phyloP scores from a whole-genome alignment of 2,888 invertebrate species.

The Lochmaea crataegi region DNA sequence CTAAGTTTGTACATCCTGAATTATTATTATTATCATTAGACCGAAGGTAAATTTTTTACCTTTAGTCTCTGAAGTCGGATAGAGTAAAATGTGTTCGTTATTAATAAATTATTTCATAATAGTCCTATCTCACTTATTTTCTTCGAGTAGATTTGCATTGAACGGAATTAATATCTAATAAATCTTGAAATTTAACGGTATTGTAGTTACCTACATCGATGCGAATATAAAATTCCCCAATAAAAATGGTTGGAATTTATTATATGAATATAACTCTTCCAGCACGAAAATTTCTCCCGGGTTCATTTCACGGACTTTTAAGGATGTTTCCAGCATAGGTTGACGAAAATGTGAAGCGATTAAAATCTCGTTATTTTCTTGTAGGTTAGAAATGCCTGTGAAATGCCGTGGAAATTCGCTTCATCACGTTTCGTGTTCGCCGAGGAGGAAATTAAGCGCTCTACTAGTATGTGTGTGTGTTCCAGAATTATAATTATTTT shows the following conservation, averaged over 20 bases:
- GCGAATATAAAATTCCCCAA: neutral
- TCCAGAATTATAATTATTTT: slow-evolving; percentile 32
- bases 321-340: slow-evolving; percentile 22
- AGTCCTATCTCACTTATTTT: too few species aligned
- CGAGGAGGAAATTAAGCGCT: slow-evolving; percentile 30
- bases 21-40: too few species aligned
- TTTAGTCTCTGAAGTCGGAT: too few species aligned
- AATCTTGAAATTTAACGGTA: too few species aligned
- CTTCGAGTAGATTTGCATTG: too few species aligned
- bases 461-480: slow-evolving; percentile 25
- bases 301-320: slow-evolving; percentile 24
- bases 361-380: slow-evolving; percentile 36
- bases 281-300: neutral
- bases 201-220: neutral
- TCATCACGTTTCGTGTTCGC: slow-evolving; percentile 31
- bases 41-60: too few species aligned
- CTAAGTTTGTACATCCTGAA: too few species aligned
- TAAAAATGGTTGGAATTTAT: neutral
- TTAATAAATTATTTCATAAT: too few species aligned
- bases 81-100: too few species aligned
- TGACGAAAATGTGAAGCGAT: slow-evolving; percentile 33
- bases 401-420: slow-evolving; percentile 33
- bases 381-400: slow-evolving; percentile 25
- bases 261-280: slow-evolving; percentile 4
- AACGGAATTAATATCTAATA: too few species aligned